These are phyloP conservation scores for Poecilia wingei DNA, from an alignment of 2,797 vertebrate genomes.

Conservation along the genomic window DNA sequence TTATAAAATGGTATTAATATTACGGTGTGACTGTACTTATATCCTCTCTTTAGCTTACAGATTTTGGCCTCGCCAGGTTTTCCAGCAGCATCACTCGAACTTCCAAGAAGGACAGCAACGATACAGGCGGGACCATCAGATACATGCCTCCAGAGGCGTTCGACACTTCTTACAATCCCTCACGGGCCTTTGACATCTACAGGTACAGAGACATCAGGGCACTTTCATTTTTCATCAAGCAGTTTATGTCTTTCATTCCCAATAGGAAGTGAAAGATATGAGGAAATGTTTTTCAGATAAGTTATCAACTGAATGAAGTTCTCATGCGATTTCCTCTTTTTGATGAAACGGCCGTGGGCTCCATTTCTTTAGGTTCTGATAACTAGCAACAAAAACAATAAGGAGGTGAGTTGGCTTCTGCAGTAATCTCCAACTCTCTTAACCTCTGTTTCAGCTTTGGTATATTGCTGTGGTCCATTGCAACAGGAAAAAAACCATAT, in stretches of 20 bases:
- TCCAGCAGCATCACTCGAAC: slow-evolving; percentile 39
- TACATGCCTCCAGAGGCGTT: slow-evolving; percentile 84
- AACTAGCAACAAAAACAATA: neutral
- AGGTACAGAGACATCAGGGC: slow-evolving; percentile 58
- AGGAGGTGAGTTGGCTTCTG: neutral
- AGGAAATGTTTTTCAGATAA: neutral
- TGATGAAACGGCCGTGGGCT: neutral
- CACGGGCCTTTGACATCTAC: slow-evolving; percentile 76
- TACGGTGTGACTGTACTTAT: neutral
- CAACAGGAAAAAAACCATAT: slow-evolving; percentile 76
- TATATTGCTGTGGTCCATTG: slow-evolving; percentile 79
- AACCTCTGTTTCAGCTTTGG: slow-evolving; percentile 69
- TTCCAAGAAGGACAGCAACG: neutral
- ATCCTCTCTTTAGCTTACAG: slow-evolving; percentile 69
- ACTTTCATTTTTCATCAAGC: neutral
- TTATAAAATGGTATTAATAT: neutral
- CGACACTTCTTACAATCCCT: slow-evolving; percentile 46
- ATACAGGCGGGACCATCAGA: slow-evolving; percentile 69
- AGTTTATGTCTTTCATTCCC: neutral
- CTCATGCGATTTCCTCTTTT: slow-evolving; percentile 8
- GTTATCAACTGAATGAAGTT: neutral
- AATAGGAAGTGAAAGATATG: neutral
- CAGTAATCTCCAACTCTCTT: neutral
- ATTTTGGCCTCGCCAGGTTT: slow-evolving; percentile 77
- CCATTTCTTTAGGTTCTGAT: neutral